Percentiles rank a stretch among this genome's conserved stretches.
Evolutionary conservation across 2,113 vertebrate genomes (phyloP).

Genomic region (Saguinus midas): DNA sequence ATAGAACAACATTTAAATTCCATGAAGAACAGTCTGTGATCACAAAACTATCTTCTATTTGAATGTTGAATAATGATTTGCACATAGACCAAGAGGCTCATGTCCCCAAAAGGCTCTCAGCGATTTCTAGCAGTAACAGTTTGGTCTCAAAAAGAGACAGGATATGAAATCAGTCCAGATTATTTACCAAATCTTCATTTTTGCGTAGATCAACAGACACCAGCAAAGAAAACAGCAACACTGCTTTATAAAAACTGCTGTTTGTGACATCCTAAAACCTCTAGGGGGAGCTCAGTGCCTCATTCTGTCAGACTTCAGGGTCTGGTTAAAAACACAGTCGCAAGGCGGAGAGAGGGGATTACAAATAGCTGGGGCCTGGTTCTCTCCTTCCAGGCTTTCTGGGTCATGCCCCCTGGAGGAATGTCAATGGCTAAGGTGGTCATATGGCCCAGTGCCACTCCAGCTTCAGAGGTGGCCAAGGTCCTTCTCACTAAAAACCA

Average conservation of each 20-base stretch:
- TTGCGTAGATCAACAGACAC: neutral
- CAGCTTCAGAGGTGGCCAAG: neutral
- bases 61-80: neutral
- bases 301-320: neutral
- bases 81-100: too few relatives aligned
- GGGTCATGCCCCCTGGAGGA: neutral
- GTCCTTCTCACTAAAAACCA: neutral
- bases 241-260: neutral
- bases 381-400: constrained; percentile 10
- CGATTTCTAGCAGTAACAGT: neutral
- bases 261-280: neutral
- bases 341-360: neutral
- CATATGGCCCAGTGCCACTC: neutral
- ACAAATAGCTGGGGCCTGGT: constrained; percentile 19
- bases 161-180: neutral
- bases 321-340: constrained; percentile 4
- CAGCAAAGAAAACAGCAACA: neutral
- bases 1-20: neutral
- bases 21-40: neutral
- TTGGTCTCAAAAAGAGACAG: neutral
- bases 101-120: neutral
- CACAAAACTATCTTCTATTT: neutral
- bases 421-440: neutral
- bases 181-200: constrained; percentile 28
- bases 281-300: constrained; percentile 53